Percentiles rank a stretch among this genome's conserved stretches.
phyloP scores from a whole-genome alignment of 2,113 vertebrate species.

The Corvus moneduloides region DNA sequence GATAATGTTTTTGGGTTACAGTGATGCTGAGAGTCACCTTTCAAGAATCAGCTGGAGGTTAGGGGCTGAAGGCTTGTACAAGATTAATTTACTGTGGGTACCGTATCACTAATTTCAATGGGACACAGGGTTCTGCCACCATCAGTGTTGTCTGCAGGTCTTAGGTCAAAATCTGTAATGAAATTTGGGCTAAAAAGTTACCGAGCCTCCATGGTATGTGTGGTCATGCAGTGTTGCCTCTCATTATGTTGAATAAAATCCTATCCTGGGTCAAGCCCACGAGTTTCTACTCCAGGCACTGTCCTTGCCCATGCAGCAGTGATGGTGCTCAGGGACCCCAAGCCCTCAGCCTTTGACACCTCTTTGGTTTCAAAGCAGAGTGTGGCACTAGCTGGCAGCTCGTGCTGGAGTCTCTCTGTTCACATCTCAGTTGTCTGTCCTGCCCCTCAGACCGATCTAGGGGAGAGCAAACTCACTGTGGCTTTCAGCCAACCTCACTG shows the following conservation, averaged over 20 bases:
- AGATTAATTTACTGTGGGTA: neutral
- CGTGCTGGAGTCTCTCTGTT: neutral
- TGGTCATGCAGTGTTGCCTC: neutral
- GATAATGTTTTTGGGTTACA: neutral
- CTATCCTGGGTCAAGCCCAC: neutral
- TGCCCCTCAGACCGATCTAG: fast-evolving
- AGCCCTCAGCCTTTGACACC: neutral
- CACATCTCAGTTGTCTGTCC: neutral
- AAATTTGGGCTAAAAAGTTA: neutral
- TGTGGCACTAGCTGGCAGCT: neutral
- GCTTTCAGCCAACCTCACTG: neutral
- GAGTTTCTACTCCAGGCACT: neutral
- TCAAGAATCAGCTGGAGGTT: neutral
- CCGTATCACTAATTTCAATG: neutral
- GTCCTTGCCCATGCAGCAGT: neutral
- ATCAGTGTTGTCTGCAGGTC: neutral
- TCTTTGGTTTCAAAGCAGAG: neutral
- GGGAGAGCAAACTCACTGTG: neutral
- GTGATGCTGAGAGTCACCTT: neutral
- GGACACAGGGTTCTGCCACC: neutral
- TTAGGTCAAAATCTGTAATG: neutral
- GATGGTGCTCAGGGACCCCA: neutral
- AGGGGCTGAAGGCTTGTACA: neutral
- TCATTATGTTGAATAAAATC: neutral
- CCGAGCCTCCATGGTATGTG: neutral